Evolutionary conservation across 2,113 vertebrate species (phyloP).

Genomic region (Panthera tigris): DNA sequence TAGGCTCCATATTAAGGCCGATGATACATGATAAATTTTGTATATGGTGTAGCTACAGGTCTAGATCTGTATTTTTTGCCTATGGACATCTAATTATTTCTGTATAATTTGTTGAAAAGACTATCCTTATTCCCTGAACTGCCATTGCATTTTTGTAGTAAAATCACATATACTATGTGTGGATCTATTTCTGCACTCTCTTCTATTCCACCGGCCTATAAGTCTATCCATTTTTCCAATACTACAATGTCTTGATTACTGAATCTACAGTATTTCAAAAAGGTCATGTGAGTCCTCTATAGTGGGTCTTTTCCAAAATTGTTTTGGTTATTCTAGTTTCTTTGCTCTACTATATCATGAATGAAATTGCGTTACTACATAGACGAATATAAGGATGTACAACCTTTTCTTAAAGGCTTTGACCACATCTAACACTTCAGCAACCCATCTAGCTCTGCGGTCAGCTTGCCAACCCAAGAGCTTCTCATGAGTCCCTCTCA

Average conservation of each 20-base stretch:
- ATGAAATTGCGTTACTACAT: neutral
- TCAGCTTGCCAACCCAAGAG: neutral
- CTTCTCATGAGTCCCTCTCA: neutral
- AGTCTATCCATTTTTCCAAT: neutral
- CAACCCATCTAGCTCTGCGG: neutral
- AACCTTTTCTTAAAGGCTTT: neutral
- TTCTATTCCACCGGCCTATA: neutral
- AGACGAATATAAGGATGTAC: neutral
- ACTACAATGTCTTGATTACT: neutral
- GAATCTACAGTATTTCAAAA: neutral
- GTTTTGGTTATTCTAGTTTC: neutral
- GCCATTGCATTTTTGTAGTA: neutral
- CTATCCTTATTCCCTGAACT: neutral
- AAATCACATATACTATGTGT: neutral
- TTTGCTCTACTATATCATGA: slow-evolving; percentile 8
- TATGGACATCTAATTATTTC: neutral
- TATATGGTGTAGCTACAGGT: neutral
- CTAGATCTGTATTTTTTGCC: neutral
- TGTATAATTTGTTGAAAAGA: neutral
- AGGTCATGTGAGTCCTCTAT: neutral
- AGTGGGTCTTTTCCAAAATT: neutral
- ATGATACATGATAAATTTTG: neutral
- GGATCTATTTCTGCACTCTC: neutral
- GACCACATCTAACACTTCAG: neutral
- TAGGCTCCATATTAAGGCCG: neutral